Conservation (phyloP, 2,888 invertebrate species). For the Podabrus alpinus region DNA sequence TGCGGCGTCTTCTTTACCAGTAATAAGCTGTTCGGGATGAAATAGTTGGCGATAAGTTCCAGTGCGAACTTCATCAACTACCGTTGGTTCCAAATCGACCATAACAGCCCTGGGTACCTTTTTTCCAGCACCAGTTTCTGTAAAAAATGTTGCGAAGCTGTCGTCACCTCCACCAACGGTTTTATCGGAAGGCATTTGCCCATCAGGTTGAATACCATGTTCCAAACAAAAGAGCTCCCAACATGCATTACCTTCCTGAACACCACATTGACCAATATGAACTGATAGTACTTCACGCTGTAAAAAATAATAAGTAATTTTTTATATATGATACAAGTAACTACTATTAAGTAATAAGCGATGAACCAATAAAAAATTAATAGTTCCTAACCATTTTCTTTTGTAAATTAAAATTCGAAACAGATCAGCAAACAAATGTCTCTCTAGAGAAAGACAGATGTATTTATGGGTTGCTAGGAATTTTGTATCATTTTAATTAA, state of each 20-base stretch:
- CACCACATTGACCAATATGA: not conserved
- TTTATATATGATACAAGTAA: no score
- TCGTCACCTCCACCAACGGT: conserved; percentile 28
- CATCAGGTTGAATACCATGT: conserved; percentile 32
- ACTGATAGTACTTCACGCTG: not conserved
- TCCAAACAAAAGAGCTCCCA: not conserved
- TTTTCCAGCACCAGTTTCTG: conserved; percentile 66
- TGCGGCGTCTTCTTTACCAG: conserved; percentile 60
- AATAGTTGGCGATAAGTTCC: conserved; percentile 72
- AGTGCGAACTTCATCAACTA: conserved; percentile 62
- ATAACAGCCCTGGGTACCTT: not conserved
- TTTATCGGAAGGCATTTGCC: conserved; percentile 4
- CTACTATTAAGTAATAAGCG: no score
- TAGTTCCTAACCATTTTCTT: no score
- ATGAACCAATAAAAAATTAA: no score
- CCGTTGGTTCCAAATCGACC: not conserved
- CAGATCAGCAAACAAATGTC: no score
- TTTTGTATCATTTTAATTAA: no score
- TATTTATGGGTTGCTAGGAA: no score
- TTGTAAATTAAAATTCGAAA: no score
- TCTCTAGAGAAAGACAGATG: no score
- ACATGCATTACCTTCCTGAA: not conserved
- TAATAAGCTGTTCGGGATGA: conserved; percentile 53
- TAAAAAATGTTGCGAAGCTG: conserved; percentile 70
- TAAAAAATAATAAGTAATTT: no score